Conservation (phyloP, 1,140 invertebrate species). For the Trichonephila inaurata region DNA sequence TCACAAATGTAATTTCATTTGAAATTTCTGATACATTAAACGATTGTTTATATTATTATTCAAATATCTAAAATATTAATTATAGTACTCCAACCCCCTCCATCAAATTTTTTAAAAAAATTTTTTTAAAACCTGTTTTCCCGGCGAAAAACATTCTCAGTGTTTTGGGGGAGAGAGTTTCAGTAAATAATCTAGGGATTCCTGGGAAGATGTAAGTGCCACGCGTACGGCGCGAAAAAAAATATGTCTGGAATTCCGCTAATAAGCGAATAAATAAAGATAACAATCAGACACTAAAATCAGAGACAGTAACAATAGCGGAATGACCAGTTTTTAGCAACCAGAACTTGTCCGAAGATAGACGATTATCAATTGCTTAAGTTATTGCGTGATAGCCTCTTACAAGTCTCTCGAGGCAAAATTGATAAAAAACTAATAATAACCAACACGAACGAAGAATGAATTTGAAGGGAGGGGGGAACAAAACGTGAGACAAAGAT, state of each 20-base stretch:
- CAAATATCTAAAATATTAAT: too few relatives aligned
- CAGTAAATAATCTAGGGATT: neutral
- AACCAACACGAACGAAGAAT: too few relatives aligned
- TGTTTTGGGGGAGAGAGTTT: neutral
- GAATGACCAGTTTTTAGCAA: slow-evolving; percentile 31
- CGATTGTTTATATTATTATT: too few relatives aligned
- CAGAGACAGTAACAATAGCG: slow-evolving; percentile 13
- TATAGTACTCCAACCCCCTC: too few relatives aligned
- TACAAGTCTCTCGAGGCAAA: too few relatives aligned
- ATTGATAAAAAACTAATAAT: too few relatives aligned
- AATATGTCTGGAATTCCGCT: neutral
- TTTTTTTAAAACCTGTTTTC: neutral
- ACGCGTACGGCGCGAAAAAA: neutral
- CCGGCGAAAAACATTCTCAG: too few relatives aligned
- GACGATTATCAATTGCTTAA: neutral
- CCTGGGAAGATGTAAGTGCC: neutral
- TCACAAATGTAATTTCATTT: too few relatives aligned
- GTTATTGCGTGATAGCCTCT: neutral
- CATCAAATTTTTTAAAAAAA: too few relatives aligned
- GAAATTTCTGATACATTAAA: too few relatives aligned
- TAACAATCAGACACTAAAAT: slow-evolving; percentile 18
- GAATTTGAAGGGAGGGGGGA: neutral
- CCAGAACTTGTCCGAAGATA: neutral
- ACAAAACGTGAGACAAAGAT: neutral
- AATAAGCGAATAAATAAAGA: slow-evolving; percentile 27